A percentile compares a stretch with the other conserved stretches of the same genome.
These are phyloP conservation scores for Aplochiton taeniatus DNA, from an alignment of 2,797 vertebrate genomes.

Conservation along the genomic window DNA sequence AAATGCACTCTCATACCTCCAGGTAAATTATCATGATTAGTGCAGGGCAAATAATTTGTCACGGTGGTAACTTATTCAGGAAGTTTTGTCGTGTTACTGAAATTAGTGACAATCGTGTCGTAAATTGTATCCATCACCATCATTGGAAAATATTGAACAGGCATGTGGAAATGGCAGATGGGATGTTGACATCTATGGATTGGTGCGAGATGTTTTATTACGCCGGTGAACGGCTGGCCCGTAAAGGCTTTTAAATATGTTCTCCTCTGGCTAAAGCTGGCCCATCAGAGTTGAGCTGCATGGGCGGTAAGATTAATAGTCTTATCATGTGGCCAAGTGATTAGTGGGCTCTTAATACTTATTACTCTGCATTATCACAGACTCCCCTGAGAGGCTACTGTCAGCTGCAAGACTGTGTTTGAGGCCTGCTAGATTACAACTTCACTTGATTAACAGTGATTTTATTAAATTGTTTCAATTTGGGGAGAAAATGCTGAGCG, in stretches of 20 bases:
- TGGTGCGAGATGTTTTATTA: conserved; percentile 60
- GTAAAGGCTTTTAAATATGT: conserved; percentile 64
- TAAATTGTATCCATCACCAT: conserved; percentile 63
- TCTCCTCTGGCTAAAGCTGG: conserved; percentile 57
- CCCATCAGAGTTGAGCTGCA: conserved; percentile 58
- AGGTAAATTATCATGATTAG: conserved; percentile 57
- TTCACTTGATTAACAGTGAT: conserved; percentile 71
- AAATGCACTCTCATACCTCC: conserved; percentile 27
- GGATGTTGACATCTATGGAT: conserved; percentile 68
- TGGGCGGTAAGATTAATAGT: conserved; percentile 77
- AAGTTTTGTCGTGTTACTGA: conserved; percentile 38
- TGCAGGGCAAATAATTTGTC: conserved; percentile 51
- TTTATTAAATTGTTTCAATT: conserved; percentile 51
- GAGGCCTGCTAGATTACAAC: conserved; percentile 67
- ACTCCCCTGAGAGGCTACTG: conserved; percentile 73
- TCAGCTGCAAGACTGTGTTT: conserved; percentile 71
- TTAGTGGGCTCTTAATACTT: conserved; percentile 82
- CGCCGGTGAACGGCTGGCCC: conserved; percentile 49
- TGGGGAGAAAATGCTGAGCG: too few relatives aligned
- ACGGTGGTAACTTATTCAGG: conserved; percentile 38
- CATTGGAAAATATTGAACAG: conserved; percentile 56
- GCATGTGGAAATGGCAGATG: conserved; percentile 48
- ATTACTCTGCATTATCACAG: conserved; percentile 80
- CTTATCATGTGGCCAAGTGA: conserved; percentile 79
- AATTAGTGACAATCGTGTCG: conserved; percentile 57